Base-by-base conservation (phyloP, 1,140 invertebrate genomes). In the Calliopsis andreniformis region DNA sequence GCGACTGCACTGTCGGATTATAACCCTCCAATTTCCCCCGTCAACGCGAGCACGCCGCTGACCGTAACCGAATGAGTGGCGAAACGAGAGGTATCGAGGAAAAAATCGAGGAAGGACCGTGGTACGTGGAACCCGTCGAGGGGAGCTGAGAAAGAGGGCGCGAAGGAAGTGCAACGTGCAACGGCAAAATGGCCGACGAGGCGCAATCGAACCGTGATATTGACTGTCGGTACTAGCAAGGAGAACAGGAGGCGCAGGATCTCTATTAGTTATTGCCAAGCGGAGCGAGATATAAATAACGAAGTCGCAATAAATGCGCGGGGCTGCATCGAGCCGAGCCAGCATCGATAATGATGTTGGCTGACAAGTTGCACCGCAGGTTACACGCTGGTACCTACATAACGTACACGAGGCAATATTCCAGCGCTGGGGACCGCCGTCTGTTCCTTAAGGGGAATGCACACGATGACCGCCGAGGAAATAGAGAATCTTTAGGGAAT, bases 311-410 rank as follows among this genome's bases (percentile, higher is more conserved):
- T 83, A 80, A 80, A 80, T 64, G 68, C 56, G 42, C 51, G 53
- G 30, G 58, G 62, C 71, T 70, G 55, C 42, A 45, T 14, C 56
- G 76, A 63, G 42, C 32, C 51, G 72, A 79, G 71, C 66, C 62
- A 49, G 86, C 85, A 86, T 88, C 85, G 86, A 86, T 88, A 87
- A 88, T 88, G 86, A 87, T 85, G 86, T 87, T 79, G 87, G 72
- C 83, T 75, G 82, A 88, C 86, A 81, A 88, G 86, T 88, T 86
- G 87, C 85, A 82, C 83, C 75, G 82, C 87, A 82, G 84, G 82
- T 86, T 87, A 81, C 83, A 71, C 77, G 77, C 80, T 78, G 78
- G 56, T 79, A 76, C 64, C 55, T 62, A 75, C 70, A 32, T 75
- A 75, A 75, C 76, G 28, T 78, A 63, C 76, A 64, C 42, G 39